These are phyloP conservation scores for Scatophagus argus DNA, from an alignment of 2,113 vertebrate species.

Conservation along the genomic window DNA sequence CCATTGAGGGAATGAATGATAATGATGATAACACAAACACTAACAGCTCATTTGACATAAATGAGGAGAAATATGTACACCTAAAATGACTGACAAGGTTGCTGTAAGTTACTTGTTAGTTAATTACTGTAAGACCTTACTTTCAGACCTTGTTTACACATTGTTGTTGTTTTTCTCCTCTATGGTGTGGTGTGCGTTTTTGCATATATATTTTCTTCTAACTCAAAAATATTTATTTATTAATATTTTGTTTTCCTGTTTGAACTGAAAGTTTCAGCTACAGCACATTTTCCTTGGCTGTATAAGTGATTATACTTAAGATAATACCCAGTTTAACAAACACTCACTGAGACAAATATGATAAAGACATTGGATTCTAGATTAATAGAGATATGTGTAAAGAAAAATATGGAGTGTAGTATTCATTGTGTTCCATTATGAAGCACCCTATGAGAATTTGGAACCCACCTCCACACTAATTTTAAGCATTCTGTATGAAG, in stretches of 20 bases:
- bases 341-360: not conserved
- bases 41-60: not conserved
- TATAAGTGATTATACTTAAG: not conserved
- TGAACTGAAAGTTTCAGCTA: not conserved
- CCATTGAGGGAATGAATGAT: not conserved
- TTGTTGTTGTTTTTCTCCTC: not conserved
- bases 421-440: conserved; percentile 18
- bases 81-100: too few relatives aligned
- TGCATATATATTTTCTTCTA: not conserved
- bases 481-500: conserved; percentile 37
- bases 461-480: not conserved
- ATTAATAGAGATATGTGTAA: not conserved
- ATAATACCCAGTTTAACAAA: conserved; percentile 14
- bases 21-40: too few relatives aligned
- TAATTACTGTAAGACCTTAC: too few relatives aligned
- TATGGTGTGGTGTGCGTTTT: not conserved
- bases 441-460: conserved; percentile 1
- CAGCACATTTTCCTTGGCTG: not conserved
- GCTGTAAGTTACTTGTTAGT: not conserved
- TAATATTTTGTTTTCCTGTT: not conserved
- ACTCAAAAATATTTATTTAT: not conserved
- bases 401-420: not conserved
- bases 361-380: not conserved
- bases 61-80: not conserved
- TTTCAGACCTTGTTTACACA: not conserved